These are phyloP conservation scores for Oscheius sp. DNA, from an alignment of 2,888 invertebrate species.

Conservation along the genomic window DNA sequence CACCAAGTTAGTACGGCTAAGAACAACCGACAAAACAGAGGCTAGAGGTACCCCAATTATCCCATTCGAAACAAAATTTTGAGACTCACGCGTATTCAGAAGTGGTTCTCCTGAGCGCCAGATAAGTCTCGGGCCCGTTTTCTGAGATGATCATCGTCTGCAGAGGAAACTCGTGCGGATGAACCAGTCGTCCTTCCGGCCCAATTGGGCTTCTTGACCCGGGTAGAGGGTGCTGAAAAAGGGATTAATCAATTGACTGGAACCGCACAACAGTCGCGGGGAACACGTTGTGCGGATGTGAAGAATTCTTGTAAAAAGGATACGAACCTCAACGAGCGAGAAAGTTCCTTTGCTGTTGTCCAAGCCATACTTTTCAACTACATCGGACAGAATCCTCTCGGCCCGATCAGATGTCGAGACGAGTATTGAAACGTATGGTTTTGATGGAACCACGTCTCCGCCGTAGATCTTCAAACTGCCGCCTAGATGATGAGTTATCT, in stretches of 20 bases:
- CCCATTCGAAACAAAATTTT: neutral
- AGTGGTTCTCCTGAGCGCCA: conserved; percentile 65
- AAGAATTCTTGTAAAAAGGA: too few relatives aligned
- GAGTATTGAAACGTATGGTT: conserved; percentile 94
- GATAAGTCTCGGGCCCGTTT: conserved; percentile 33
- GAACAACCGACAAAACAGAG: too few relatives aligned
- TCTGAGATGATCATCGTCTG: conserved; percentile 21
- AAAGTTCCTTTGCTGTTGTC: conserved; percentile 88
- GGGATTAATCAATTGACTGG: conserved; percentile 30
- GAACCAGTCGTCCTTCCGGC: conserved; percentile 86
- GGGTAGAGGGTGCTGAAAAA: conserved; percentile 25
- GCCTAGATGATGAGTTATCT: conserved; percentile 62
- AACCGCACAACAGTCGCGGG: conserved; percentile 11
- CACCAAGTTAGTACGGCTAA: too few relatives aligned
- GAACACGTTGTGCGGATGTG: too few relatives aligned
- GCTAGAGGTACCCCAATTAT: too few relatives aligned
- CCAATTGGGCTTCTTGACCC: conserved; percentile 26
- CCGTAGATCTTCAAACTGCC: conserved; percentile 86
- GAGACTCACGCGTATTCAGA: conserved; percentile 37
- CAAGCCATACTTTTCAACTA: conserved; percentile 95
- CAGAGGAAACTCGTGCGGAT: conserved; percentile 94
- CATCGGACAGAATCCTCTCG: conserved; percentile 91
- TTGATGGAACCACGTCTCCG: conserved; percentile 90
- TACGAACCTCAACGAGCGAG: conserved; percentile 89
- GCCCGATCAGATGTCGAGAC: conserved; percentile 93